These are phyloP conservation scores for Stenotaenia linearis DNA, from an alignment of 2,888 invertebrate genomes.

Conservation along the genomic window DNA sequence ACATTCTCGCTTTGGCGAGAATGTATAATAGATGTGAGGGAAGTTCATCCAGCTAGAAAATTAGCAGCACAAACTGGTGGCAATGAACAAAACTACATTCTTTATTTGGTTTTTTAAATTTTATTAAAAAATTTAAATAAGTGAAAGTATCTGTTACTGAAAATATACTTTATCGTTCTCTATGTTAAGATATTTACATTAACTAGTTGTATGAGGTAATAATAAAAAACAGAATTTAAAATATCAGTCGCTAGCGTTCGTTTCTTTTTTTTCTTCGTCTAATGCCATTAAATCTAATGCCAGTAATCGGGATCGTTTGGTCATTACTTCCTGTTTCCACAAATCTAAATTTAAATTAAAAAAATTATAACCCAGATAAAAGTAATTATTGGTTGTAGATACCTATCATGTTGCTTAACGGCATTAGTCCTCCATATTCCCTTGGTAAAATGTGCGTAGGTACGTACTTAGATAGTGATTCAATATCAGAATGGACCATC, in stretches of 20 bases:
- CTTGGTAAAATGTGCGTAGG: conserved; percentile 69
- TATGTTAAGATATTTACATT: background rate
- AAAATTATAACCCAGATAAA: too few relatives aligned
- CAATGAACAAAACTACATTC: background rate
- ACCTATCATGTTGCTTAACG: conserved; percentile 79
- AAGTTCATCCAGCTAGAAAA: background rate
- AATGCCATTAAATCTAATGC: conserved; percentile 1
- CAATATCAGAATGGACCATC: conserved; percentile 64
- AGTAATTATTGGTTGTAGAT: too few relatives aligned
- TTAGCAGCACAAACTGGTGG: background rate
- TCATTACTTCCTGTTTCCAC: conserved; percentile 26
- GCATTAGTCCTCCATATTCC: conserved; percentile 77
- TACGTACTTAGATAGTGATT: conserved; percentile 65
- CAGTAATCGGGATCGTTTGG: background rate
- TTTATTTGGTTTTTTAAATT: too few relatives aligned
- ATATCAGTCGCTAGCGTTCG: background rate
- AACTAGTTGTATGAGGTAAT: background rate
- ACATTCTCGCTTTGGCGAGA: background rate
- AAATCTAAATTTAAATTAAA: background rate
- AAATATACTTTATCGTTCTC: background rate
- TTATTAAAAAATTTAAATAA: too few relatives aligned
- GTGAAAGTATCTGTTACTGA: background rate
- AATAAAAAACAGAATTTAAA: background rate
- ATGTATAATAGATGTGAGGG: too few relatives aligned
- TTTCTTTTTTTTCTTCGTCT: background rate